Evolutionary conservation across 2,888 invertebrate genomes (phyloP), one percentile per base, ranked within the genome.

Genomic region (Nesidiocoris tenuis): DNA sequence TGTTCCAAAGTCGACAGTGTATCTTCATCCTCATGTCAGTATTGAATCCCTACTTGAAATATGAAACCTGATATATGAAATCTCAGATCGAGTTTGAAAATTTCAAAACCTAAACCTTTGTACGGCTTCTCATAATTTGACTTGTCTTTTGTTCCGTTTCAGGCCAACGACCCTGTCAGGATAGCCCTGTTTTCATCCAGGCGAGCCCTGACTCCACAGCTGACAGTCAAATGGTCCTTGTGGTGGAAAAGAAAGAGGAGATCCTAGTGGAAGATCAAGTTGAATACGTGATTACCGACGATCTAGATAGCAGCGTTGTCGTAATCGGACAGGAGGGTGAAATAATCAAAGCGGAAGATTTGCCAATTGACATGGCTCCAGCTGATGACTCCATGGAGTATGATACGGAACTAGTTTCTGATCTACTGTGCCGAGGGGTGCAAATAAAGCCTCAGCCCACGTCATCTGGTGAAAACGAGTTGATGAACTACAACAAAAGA

Each of bases 231-330:
- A 9, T 23, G 1, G 9, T 54, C 22, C 55, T 22, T 21, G 57
- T 57, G 24, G 70, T 57, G 23, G 24, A 24, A 17, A 70, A 24
- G 25, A 70, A 25, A 61, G 70, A 57, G 18, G 56, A 68, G 22
- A 3, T 56, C 24, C 17, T 68, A 0, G 39, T 39, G 12, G 39
- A 39, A 39, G 39, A 39, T 12, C 39, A 39, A 3, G 12, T 39
- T 12, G 39, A 39, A 12, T 39, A 39, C 12, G 39, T 39, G 3
- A 39, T 39, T 39, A 12, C 3, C 12, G 39, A 39, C 12, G 39
- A 12, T 12, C 3, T 3, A 7, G 39, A 39, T 12, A 3, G 5
- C 39, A 12, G 3, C 12, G 39, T 39, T 39, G n/a, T n/a, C n/a
- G 39, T 39, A 12, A 12, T 39, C 39, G 39, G 12, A 7, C 3